These are phyloP conservation scores for Parnassius orleans DNA, from an alignment of 2,888 invertebrate species.

Conservation along the genomic window DNA sequence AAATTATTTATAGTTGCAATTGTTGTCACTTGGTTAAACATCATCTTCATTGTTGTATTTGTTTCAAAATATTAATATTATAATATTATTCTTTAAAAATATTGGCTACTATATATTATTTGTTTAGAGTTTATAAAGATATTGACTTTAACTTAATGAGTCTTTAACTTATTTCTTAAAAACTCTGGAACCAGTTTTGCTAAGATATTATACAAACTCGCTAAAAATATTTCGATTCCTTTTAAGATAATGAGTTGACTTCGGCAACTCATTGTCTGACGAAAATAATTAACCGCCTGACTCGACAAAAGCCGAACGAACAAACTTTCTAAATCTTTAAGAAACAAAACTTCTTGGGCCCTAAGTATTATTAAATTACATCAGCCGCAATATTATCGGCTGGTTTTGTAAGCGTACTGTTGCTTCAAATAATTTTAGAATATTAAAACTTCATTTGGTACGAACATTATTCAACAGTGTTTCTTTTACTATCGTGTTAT, in stretches of 20 bases:
- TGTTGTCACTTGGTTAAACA: too few relatives aligned
- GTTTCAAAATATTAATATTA: too few relatives aligned
- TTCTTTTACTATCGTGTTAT: too few relatives aligned
- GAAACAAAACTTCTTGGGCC: constrained; percentile 34
- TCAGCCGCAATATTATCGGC: constrained; percentile 28
- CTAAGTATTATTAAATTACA: constrained; percentile 39
- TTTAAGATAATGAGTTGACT: constrained; percentile 57
- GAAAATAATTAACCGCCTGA: constrained; percentile 75
- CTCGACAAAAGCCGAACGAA: constrained; percentile 60
- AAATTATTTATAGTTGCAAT: too few relatives aligned
- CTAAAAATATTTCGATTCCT: constrained; percentile 48
- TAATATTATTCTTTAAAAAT: too few relatives aligned
- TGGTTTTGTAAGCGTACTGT: constrained; percentile 6
- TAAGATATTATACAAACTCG: constrained; percentile 21
- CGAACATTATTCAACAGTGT: not conserved
- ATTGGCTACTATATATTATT: too few relatives aligned
- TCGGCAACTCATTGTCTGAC: constrained; percentile 68
- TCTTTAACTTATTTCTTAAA: too few relatives aligned
- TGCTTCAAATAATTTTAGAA: not conserved
- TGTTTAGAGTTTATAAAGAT: too few relatives aligned
- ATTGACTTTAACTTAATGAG: too few relatives aligned
- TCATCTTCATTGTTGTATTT: too few relatives aligned
- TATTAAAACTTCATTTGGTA: not conserved
- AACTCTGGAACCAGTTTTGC: constrained; percentile 13
- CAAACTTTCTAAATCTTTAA: constrained; percentile 45